Conservation (phyloP, 2,113 vertebrate species). For the Alces alces region DNA sequence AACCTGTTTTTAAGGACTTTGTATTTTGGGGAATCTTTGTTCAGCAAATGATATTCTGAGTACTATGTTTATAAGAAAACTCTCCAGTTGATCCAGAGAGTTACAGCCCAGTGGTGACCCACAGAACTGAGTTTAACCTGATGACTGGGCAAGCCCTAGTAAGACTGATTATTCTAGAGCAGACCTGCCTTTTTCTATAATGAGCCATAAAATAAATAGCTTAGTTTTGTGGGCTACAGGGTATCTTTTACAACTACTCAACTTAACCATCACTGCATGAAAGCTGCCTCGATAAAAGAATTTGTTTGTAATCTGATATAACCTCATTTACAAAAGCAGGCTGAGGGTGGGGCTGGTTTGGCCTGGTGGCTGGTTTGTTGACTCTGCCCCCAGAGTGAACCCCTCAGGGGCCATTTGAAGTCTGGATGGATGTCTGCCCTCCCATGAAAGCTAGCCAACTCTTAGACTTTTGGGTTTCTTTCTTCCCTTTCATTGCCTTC, state of each 20-base stretch:
- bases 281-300: no score
- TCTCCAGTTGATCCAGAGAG: background rate
- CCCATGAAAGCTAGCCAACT: fast-evolving
- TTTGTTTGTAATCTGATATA: background rate
- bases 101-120: background rate
- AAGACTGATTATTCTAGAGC: background rate
- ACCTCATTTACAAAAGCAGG: background rate
- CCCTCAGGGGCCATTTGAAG: background rate
- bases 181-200: background rate
- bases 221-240: background rate
- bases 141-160: background rate
- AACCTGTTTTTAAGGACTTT: background rate
- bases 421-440: background rate
- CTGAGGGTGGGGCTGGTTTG: background rate
- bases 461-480: background rate
- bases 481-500: background rate
- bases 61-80: background rate
- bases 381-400: background rate
- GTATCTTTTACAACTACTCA: background rate
- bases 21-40: background rate
- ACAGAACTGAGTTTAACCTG: background rate
- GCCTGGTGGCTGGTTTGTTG: background rate
- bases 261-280: background rate
- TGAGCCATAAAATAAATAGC: background rate
- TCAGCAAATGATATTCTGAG: background rate